These are phyloP conservation scores for Cryptotis parvus DNA, from an alignment of 2,113 vertebrate genomes.

Conservation along the genomic window DNA sequence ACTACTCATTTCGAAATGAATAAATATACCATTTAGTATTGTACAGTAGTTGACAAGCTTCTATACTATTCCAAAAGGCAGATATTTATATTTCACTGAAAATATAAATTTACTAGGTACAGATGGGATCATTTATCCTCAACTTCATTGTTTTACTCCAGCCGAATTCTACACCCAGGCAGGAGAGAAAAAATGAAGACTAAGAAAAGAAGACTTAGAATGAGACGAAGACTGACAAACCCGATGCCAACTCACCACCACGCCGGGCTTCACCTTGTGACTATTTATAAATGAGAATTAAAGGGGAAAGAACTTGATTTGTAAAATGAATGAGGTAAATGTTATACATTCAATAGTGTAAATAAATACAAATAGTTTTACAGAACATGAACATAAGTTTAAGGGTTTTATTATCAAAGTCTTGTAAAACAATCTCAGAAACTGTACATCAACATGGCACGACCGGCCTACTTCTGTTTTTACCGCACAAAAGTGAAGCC, in stretches of 20 bases:
- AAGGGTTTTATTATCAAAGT: conserved; percentile 97
- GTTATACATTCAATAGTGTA: conserved; percentile 61
- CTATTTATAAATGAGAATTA: not conserved
- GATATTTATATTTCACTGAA: conserved; percentile 15
- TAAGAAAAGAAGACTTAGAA: conserved; percentile 43
- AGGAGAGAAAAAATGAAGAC: conserved; percentile 14
- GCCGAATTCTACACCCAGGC: conserved; percentile 19
- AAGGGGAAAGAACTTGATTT: not conserved
- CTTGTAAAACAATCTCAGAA: conserved; percentile 94
- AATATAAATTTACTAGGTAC: conserved; percentile 58
- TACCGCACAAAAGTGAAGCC: conserved; percentile 90
- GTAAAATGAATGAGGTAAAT: conserved; percentile 70
- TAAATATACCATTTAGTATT: conserved; percentile 51
- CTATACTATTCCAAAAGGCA: conserved; percentile 39
- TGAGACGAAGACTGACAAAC: conserved; percentile 47
- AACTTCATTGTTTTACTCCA: conserved; percentile 28
- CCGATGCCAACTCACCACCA: not conserved
- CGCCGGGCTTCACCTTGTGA: not conserved
- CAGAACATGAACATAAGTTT: conserved; percentile 84
- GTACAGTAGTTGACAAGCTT: conserved; percentile 45
- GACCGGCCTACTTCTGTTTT: conserved; percentile 88
- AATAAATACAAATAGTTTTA: conserved; percentile 81
- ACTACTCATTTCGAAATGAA: not conserved
- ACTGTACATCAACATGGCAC: conserved; percentile 93
- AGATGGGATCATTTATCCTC: conserved; percentile 39